phyloP scores from a whole-genome alignment of 2,797 vertebrate species.

The Poecilia velifera region DNA sequence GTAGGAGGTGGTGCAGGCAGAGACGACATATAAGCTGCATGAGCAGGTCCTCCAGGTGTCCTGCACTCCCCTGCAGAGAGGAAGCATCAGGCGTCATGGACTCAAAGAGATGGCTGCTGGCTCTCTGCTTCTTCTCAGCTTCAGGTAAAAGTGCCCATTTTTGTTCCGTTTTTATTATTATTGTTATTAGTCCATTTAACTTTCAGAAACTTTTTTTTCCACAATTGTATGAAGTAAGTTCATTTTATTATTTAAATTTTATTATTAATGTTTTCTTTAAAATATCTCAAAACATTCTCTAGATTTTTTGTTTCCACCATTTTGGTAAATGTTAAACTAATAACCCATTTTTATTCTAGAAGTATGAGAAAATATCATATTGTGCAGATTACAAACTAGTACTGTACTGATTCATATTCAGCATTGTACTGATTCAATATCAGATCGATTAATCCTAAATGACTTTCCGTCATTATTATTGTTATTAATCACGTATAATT shows the following conservation, averaged over 20 bases:
- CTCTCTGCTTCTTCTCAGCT: slow-evolving; percentile 33
- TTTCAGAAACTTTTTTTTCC: neutral
- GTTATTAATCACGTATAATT: neutral
- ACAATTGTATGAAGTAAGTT: neutral
- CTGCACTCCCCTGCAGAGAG: slow-evolving; percentile 10
- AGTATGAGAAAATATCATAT: neutral
- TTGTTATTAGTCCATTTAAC: too few relatives aligned
- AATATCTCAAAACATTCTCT: neutral
- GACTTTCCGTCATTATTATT: neutral
- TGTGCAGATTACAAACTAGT: neutral
- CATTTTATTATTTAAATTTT: neutral
- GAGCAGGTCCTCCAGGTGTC: neutral
- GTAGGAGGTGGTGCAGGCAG: neutral
- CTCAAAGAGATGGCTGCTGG: slow-evolving; percentile 27
- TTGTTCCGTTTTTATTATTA: neutral
- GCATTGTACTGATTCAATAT: neutral
- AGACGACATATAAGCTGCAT: slow-evolving; percentile 26
- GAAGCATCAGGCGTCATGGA: slow-evolving; percentile 43
- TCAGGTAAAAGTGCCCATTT: slow-evolving; percentile 48
- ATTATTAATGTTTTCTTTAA: neutral
- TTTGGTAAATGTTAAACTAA: neutral
- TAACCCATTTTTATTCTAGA: too few relatives aligned
- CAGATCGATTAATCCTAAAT: neutral
- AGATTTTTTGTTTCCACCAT: neutral
- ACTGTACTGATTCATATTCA: too few relatives aligned